Percentiles rank a stretch among this genome's conserved stretches.
phyloP scores from a whole-genome alignment of 1,140 invertebrate species.

The Lucilia cuprina region DNA sequence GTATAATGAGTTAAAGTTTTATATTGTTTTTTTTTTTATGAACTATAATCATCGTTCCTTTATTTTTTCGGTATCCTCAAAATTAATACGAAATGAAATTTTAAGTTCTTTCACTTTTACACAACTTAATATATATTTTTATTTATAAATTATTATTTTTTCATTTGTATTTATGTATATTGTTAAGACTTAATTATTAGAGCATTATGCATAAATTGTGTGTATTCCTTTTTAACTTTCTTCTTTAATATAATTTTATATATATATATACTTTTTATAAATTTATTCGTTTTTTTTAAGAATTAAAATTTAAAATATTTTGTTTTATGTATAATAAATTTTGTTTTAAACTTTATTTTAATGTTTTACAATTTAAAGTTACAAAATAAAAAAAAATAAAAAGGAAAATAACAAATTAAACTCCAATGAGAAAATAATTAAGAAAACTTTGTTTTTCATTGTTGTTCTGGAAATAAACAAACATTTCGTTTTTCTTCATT shows the following conservation, averaged over 20 bases:
- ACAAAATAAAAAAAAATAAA: conserved; percentile 23
- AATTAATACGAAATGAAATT: conserved; percentile 10
- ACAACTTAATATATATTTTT: conserved; percentile 38
- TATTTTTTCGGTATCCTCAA: background rate
- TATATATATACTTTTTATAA: background rate
- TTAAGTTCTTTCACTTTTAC: conserved; percentile 34
- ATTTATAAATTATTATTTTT: conserved; percentile 30
- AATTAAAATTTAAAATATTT: conserved; percentile 8
- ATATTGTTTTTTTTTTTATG: background rate
- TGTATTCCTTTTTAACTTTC: background rate
- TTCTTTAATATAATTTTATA: background rate
- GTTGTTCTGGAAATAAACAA: background rate
- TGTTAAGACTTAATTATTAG: conserved; percentile 20
- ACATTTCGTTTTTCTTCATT: background rate
- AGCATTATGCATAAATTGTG: conserved; percentile 23
- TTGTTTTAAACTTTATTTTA: conserved; percentile 28
- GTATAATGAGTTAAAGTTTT: too few relatives aligned
- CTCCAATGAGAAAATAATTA: conserved; percentile 29
- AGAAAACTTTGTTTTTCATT: background rate
- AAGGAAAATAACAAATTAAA: conserved; percentile 27
- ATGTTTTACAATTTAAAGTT: conserved; percentile 28
- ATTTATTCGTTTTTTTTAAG: conserved; percentile 11
- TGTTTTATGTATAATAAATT: background rate
- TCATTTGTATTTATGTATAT: background rate
- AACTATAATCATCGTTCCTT: background rate